Conservation (phyloP, 2,113 vertebrate species). For the Oceanodroma tethys region DNA sequence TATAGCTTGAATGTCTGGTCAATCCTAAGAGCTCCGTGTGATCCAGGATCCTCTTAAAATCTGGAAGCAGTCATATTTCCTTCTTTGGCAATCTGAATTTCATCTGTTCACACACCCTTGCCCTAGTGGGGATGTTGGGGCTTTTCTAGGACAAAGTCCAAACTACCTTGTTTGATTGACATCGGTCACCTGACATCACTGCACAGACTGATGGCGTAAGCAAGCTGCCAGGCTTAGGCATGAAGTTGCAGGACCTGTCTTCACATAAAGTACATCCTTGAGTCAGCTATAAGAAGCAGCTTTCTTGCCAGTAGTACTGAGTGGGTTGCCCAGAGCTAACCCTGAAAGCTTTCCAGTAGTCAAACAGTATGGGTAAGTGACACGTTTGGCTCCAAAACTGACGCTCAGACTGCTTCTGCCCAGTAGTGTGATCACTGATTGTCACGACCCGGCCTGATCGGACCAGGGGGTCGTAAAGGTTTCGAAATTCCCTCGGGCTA, state of each 20-base stretch:
- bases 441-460: no score
- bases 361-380: not conserved
- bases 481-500: no score
- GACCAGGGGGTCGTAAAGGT: no score
- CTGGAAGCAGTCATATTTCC: not conserved
- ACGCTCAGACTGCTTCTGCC: not conserved
- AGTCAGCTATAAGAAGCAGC: not conserved
- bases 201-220: not conserved
- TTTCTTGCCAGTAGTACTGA: not conserved
- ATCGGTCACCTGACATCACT: not conserved
- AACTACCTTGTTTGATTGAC: not conserved
- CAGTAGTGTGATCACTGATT: not conserved
- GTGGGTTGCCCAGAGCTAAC: not conserved
- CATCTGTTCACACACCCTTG: not conserved
- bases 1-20: not conserved
- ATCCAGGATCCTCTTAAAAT: not conserved
- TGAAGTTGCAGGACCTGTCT: not conserved
- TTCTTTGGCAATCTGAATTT: not conserved
- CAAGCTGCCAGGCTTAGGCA: not conserved
- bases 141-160: not conserved
- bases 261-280: not conserved
- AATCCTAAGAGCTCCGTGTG: not conserved
- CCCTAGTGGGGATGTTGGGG: not conserved
- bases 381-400: not conserved
- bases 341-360: not conserved